These are phyloP conservation scores for Xanthorhoe designata DNA, from an alignment of 2,888 invertebrate species.

Conservation along the genomic window DNA sequence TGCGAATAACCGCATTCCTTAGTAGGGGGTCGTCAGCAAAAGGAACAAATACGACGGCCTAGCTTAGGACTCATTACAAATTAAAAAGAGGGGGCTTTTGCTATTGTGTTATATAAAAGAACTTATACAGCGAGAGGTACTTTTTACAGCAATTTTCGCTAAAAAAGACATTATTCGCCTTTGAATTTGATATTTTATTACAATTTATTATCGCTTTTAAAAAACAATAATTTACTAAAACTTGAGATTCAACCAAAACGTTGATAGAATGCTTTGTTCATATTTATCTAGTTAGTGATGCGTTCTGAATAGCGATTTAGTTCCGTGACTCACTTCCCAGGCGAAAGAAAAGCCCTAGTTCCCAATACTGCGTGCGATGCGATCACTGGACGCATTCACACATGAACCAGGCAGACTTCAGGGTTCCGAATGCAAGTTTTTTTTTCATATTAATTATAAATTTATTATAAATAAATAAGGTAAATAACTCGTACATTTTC, in stretches of 20 bases:
- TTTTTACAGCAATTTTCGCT: not conserved
- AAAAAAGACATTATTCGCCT: not conserved
- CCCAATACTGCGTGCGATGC: conserved; percentile 62
- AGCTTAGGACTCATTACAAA: conserved; percentile 21
- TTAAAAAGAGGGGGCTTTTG: not conserved
- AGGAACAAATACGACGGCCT: conserved; percentile 46
- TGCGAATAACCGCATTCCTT: conserved; percentile 72
- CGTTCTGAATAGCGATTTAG: conserved; percentile 47
- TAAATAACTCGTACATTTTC: too few species aligned
- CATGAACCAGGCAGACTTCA: not conserved
- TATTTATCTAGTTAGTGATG: conserved; percentile 38
- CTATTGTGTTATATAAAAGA: not conserved
- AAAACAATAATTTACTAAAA: not conserved
- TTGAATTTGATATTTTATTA: not conserved
- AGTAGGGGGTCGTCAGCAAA: conserved; percentile 52
- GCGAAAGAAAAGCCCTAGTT: conserved; percentile 74
- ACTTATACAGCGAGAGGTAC: not conserved
- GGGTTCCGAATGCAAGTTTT: too few species aligned
- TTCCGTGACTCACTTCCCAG: conserved; percentile 69
- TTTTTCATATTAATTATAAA: too few species aligned
- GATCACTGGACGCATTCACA: conserved; percentile 37
- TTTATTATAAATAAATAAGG: too few species aligned
- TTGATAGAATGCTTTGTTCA: conserved; percentile 24
- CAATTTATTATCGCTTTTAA: too few species aligned
- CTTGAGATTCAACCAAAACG: not conserved